Base-by-base conservation (phyloP, 2,797 vertebrate genomes). In the Geotrypetes seraphini region DNA sequence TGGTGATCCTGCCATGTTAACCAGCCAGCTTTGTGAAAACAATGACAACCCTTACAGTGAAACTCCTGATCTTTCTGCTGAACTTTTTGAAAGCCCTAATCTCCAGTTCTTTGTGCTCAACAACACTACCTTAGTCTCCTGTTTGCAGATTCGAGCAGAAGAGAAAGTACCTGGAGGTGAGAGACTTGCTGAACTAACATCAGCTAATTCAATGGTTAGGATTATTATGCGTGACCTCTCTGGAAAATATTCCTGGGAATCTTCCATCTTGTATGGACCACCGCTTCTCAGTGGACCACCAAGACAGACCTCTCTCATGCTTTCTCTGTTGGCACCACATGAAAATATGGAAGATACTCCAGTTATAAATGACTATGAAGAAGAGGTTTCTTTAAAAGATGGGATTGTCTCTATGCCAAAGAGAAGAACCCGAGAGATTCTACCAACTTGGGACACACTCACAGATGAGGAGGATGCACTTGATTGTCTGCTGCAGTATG, bases 211-310 rank as follows among this genome's bases (percentile, higher is more conserved):
- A 40, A 88, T 88, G 22, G 90, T 99, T 35, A 88, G 95, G 39
- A 83, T 97, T 57, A 89, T 99, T 51, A 84, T 97, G 41, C 84
- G 95, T 31, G 95, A 99, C 61, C 84, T 97, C 2, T 96, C 95
- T 7, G 94, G 95, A 29, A 99, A 99, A 59, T 96, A 97, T 71
- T 92, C 92, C 0, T 99, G 95, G 95, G 94, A 99, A 72, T 95
- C 95, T 0, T 90, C 92, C 7, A 90, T 97, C 39, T 72, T 99
- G 26, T 97, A 97, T 20, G 93, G 91, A 31, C 91, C 94, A 4
- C 88, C 93, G 3, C 79, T 79, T 43, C 64, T 74, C 31, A 75
- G 60, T 57, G 55, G 42, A 25, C 71, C 83, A 21, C 81, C 78
- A 57, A 75, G 70, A 26, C 51, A 64, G 0, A n/a, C n/a, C n/a